phyloP scores from a whole-genome alignment of 2,113 vertebrate genomes.

The Ceuthmochares aereus region DNA sequence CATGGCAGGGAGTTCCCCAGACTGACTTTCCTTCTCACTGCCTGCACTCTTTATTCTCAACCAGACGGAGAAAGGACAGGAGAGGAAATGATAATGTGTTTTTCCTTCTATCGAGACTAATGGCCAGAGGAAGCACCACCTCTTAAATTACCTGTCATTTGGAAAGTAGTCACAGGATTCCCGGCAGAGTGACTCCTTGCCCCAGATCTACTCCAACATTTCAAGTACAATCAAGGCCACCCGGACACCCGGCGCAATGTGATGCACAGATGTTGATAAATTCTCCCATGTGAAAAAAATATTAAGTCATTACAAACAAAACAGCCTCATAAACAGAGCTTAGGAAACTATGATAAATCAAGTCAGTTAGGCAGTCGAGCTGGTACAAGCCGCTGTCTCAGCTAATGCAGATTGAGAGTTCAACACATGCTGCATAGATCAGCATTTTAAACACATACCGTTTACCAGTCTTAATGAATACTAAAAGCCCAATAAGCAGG shows the following conservation, averaged over 20 bases:
- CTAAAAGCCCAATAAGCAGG: slow-evolving; percentile 70
- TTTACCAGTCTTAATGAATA: slow-evolving; percentile 75
- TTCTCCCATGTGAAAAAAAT: slow-evolving; percentile 60
- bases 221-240: background rate
- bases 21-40: accelerated
- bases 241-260: background rate
- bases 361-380: slow-evolving; percentile 44
- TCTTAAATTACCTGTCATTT: background rate
- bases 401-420: slow-evolving; percentile 74
- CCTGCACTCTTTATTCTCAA: background rate
- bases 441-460: slow-evolving; percentile 71
- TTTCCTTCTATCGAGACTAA: background rate
- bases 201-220: background rate
- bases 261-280: slow-evolving; percentile 63
- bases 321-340: slow-evolving; percentile 61
- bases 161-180: background rate
- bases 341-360: slow-evolving; percentile 70
- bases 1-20: background rate
- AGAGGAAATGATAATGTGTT: background rate
- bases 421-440: slow-evolving; percentile 58
- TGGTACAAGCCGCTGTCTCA: slow-evolving; percentile 65
- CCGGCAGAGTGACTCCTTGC: accelerated
- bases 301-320: slow-evolving; percentile 60
- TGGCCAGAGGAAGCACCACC: background rate
- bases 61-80: background rate